Percentiles rank a stretch among this genome's conserved stretches.
Evolutionary conservation across 2,888 invertebrate species (phyloP).

Genomic region (Petrolisthes manimaculis): DNA sequence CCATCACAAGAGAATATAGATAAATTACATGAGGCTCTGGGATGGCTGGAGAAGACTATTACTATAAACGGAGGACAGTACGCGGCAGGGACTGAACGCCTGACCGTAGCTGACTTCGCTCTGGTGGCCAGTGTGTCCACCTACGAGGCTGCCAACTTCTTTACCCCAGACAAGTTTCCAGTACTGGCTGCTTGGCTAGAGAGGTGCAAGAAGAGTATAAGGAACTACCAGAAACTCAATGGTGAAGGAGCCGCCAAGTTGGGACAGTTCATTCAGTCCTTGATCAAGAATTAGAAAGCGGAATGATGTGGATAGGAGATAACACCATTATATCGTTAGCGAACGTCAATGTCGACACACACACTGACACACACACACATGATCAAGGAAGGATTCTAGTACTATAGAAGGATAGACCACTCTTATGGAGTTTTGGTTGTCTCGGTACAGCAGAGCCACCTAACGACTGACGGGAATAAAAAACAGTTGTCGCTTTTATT

Average conservation of each 20-base stretch:
- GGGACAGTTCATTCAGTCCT: neutral
- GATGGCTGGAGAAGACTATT: constrained; percentile 79
- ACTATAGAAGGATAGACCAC: too few relatives aligned
- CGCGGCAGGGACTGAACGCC: constrained; percentile 47
- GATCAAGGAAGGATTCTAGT: too few relatives aligned
- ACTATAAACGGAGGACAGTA: constrained; percentile 73
- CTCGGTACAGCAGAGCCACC: too few relatives aligned
- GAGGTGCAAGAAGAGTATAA: neutral
- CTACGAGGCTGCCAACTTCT: constrained; percentile 42
- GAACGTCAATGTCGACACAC: too few relatives aligned
- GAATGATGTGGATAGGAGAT: too few relatives aligned
- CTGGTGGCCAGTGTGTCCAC: constrained; percentile 50
- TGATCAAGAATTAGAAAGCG: neutral
- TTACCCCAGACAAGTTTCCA: neutral
- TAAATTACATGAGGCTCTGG: constrained; percentile 74
- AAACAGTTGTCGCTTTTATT: too few relatives aligned
- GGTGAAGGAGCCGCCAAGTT: neutral
- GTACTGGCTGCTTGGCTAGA: neutral
- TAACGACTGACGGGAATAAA: too few relatives aligned
- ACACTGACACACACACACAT: too few relatives aligned
- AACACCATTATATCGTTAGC: too few relatives aligned
- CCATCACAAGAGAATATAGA: constrained; percentile 26
- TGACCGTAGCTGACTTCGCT: constrained; percentile 60
- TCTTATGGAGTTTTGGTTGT: too few relatives aligned
- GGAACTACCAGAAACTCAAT: neutral